phyloP scores from a whole-genome alignment of 2,113 vertebrate genomes.

The Benthochromis sp. region DNA sequence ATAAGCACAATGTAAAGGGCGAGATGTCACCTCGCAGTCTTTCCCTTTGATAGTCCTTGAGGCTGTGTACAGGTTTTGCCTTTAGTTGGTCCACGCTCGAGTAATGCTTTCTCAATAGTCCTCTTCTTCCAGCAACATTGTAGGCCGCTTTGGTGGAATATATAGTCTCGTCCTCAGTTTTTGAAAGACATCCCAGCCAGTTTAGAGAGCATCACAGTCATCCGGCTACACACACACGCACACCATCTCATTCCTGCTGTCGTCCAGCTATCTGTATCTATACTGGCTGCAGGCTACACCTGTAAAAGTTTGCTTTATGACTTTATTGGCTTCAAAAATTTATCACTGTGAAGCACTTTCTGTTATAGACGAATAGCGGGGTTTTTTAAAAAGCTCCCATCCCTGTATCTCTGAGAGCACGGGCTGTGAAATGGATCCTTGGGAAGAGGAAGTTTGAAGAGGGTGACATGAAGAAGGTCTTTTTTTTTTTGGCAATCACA shows the following conservation, averaged over 20 bases:
- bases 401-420: conserved; percentile 15
- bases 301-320: conserved; percentile 62
- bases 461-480: conserved; percentile 2
- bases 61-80: background rate
- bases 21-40: background rate
- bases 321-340: conserved; percentile 57
- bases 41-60: background rate
- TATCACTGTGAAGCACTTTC: conserved; percentile 51
- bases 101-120: background rate
- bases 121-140: background rate
- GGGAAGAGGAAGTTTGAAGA: conserved; percentile 27
- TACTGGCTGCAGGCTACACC: conserved; percentile 37
- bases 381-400: conserved; percentile 27
- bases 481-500: background rate
- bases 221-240: background rate
- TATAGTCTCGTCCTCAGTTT: background rate
- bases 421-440: conserved; percentile 52
- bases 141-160: background rate
- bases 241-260: conserved; percentile 2
- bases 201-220: background rate
- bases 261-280: conserved; percentile 36
- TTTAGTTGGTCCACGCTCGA: background rate
- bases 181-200: background rate
- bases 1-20: conserved; percentile 7
- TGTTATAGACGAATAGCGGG: background rate